A percentile compares a stretch with the other conserved stretches of the same genome.
phyloP scores from a whole-genome alignment of 2,797 vertebrate genomes.

The Morus bassanus region DNA sequence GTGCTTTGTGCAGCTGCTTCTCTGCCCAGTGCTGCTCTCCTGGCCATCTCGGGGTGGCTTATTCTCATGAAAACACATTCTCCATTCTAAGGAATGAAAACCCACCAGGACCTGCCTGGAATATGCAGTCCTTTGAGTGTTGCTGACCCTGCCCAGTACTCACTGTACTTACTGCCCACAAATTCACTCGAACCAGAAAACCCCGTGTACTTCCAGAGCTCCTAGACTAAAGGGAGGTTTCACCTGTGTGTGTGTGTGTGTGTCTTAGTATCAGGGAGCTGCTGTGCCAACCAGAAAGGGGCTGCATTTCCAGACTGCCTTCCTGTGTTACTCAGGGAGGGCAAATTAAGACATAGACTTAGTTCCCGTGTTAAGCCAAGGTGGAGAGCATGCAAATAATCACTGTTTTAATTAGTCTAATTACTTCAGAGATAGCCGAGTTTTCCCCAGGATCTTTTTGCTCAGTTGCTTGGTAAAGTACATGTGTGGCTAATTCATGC shows the following conservation, averaged over 20 bases:
- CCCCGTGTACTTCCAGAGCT: background rate
- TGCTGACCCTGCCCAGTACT: background rate
- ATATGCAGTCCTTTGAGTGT: background rate
- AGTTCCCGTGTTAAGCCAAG: conserved; percentile 6
- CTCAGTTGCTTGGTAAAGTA: background rate
- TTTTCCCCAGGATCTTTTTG: conserved; percentile 32
- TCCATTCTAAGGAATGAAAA: background rate
- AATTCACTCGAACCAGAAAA: background rate
- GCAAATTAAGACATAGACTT: conserved; percentile 50
- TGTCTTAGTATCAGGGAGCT: background rate
- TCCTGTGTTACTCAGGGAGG: background rate
- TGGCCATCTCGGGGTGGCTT: fast-evolving
- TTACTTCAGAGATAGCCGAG: conserved; percentile 36
- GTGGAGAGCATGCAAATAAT: conserved; percentile 28
- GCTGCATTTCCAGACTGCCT: background rate
- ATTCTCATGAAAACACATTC: background rate
- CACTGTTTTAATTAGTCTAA: conserved; percentile 42
- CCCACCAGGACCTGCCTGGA: background rate
- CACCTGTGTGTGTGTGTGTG: background rate
- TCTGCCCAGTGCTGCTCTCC: background rate
- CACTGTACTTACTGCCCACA: background rate
- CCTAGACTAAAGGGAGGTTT: background rate
- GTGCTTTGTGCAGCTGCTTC: background rate
- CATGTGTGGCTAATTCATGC: background rate
- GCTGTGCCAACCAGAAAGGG: background rate